Evolutionary conservation across 2,888 invertebrate species (phyloP), one percentile per base, ranked within the genome.

Genomic region (Melieria omissa): DNA sequence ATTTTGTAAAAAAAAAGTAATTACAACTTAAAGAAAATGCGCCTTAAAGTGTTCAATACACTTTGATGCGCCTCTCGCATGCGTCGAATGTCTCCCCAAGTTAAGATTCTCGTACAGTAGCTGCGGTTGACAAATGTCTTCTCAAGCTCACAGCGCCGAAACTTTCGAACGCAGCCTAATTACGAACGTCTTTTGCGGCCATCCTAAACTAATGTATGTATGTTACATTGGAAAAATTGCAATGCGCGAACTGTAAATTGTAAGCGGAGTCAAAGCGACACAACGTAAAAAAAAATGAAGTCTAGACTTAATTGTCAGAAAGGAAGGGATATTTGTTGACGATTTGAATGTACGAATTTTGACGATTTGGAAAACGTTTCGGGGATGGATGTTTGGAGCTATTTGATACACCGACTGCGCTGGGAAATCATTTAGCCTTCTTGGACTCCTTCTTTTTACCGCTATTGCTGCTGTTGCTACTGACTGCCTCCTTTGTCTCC

Each of bases 381-480:
- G 77, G 75, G 66, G 54, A 14, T 64, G 1, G 1, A 16, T 16
- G 16, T 16, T 16, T 16, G 16, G 16, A 16, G 16, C 16, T 16
- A 16, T 16, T 16, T 16, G 16, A 16, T 2, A 16, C 2, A 1
- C 16, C 16, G 16, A 16, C 16, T 16, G 49, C 61, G 54, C 65
- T 71, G 67, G 67, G 61, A 76, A 78, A 77, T 82, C 83, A 87
- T 79, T 87, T 87, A 4, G 80, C 80, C 79, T 87, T 87, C 63
- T 86, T 86, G 0, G 84, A 83, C 12, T 87, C 85, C 73, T 87
- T 87, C 71, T 85, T 85, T 77, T 88, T 87, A 77, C 78, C 85
- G 75, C 80, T 81, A 60, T 77, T 78, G 72, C 77, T 79, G 73
- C 75, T 76, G 73, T 74, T 76, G 61, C 68, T 76, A 14, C 79